Evolutionary conservation across 1,140 invertebrate genomes (phyloP).

Genomic region (Drosophila serrata): DNA sequence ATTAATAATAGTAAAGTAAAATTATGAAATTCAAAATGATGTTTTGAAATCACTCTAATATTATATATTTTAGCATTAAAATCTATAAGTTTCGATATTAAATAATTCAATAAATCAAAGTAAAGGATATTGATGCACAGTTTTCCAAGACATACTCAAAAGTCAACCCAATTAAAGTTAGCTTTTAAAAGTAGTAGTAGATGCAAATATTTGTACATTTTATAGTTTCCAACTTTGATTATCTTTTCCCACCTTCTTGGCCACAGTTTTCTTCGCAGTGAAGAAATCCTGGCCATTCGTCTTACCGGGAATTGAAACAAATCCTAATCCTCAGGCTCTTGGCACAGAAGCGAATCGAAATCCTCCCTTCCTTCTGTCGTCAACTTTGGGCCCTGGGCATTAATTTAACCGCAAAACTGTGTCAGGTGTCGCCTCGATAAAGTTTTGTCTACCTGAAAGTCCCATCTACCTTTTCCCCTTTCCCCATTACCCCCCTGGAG

Average conservation of each 20-base stretch:
- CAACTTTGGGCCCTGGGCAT: constrained; percentile 3
- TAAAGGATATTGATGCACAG: no score
- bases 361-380: constrained; percentile 1
- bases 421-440: constrained; percentile 34
- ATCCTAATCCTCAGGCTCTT: constrained; percentile 17
- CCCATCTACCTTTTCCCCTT: no score
- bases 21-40: no score
- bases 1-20: background rate
- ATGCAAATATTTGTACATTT: background rate
- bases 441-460: constrained; percentile 13
- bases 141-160: background rate
- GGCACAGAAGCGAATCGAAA: background rate
- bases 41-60: no score
- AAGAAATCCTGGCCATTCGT: background rate
- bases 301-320: constrained; percentile 16
- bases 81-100: no score
- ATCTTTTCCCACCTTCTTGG: background rate
- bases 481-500: background rate
- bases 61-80: no score
- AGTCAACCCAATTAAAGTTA: no score
- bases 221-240: background rate
- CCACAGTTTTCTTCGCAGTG: background rate
- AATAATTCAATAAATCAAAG: no score
- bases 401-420: constrained; percentile 40
- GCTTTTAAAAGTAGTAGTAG: background rate